Conservation (phyloP, 2,797 vertebrate genomes). For the Choloepus didactylus region DNA sequence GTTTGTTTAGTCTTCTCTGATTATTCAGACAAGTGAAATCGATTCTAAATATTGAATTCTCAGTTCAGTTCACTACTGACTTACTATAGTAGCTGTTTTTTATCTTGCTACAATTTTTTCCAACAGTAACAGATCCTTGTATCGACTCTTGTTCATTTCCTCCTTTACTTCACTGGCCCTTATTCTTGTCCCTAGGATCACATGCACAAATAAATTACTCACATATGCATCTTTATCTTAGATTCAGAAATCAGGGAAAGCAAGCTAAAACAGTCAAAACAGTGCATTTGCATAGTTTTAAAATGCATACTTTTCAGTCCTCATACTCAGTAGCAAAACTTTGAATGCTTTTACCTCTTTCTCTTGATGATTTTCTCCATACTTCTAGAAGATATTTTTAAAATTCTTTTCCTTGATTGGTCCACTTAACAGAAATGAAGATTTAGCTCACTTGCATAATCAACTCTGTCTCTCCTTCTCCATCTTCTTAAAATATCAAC, state of each 20-base stretch:
- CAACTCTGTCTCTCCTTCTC: background rate
- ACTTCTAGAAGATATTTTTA: background rate
- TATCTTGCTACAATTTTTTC: background rate
- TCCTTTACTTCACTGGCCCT: background rate
- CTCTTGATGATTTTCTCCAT: background rate
- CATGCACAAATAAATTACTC: background rate
- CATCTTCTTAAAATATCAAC: background rate
- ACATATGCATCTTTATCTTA: background rate
- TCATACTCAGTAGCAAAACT: background rate
- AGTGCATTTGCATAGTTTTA: background rate
- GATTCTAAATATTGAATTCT: background rate
- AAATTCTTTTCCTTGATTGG: background rate
- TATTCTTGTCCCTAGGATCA: background rate
- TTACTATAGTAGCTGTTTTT: background rate
- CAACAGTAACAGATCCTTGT: background rate
- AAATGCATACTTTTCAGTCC: background rate
- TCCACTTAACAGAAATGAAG: constrained; percentile 28
- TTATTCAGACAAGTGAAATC: background rate
- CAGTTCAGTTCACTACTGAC: background rate
- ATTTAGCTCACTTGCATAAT: background rate
- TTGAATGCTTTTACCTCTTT: background rate
- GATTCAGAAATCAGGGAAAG: background rate
- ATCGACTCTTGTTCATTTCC: background rate
- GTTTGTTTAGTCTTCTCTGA: background rate
- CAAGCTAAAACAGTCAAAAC: background rate